Evolutionary conservation across 2,797 vertebrate genomes (phyloP).

Genomic region (Pipistrellus kuhlii): DNA sequence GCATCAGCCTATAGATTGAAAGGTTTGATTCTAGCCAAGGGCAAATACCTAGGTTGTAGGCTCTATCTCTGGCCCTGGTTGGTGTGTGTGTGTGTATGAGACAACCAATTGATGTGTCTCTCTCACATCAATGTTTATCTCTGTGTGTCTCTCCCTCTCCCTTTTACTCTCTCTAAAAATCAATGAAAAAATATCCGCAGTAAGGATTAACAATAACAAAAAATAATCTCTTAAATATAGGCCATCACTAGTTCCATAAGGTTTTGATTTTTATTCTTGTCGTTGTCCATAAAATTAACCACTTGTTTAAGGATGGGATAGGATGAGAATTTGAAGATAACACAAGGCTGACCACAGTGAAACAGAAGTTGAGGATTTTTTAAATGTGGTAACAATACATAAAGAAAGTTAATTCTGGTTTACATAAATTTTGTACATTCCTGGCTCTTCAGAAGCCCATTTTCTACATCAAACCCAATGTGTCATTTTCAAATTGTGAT

Average conservation of each 20-base stretch:
- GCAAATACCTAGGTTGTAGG: too few species aligned
- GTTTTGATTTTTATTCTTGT: background rate
- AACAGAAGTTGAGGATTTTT: conserved; percentile 44
- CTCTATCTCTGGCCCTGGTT: too few species aligned
- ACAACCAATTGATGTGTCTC: too few species aligned
- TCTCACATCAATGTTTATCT: too few species aligned
- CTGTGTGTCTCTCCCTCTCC: too few species aligned
- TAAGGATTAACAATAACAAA: too few species aligned
- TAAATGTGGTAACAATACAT: conserved; percentile 44
- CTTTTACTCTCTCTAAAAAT: too few species aligned
- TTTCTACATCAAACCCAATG: background rate
- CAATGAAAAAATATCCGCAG: too few species aligned
- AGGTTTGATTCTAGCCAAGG: too few species aligned
- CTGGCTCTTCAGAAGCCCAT: background rate
- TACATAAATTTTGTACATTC: conserved; percentile 16
- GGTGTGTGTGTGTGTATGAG: too few species aligned
- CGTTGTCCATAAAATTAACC: conserved; percentile 33
- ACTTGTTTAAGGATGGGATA: background rate
- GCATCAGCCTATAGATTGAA: too few species aligned
- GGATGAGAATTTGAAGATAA: conserved; percentile 33
- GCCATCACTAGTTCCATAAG: background rate
- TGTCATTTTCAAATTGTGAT: conserved; percentile 59
- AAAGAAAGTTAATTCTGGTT: conserved; percentile 62
- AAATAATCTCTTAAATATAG: conserved; percentile 30
- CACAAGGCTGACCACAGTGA: background rate